Conservation (phyloP, 2,888 invertebrate species). For the Limnephilus auricula region DNA sequence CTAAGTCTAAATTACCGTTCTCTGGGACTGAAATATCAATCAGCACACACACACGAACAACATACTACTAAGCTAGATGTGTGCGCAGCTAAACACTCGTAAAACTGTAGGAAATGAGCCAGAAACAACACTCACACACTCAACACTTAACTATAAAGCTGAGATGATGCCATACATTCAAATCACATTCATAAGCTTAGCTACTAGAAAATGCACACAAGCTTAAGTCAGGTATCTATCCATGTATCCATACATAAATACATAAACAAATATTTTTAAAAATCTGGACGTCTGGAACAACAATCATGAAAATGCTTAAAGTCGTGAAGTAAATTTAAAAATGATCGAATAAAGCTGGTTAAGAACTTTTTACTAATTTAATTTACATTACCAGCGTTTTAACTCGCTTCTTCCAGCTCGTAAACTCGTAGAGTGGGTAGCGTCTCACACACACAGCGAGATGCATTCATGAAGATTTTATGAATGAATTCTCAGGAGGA, state of each 20-base stretch:
- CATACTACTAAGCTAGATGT: neutral
- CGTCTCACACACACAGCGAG: conserved; percentile 15
- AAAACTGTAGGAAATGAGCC: conserved; percentile 21
- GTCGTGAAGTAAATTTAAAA: neutral
- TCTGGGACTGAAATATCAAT: conserved; percentile 42
- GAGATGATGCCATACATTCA: conserved; percentile 30
- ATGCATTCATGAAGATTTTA: conserved; percentile 56
- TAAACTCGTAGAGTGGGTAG: neutral
- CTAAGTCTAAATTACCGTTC: conserved; percentile 28
- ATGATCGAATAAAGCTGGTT: neutral
- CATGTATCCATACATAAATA: neutral
- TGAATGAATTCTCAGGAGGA: conserved; percentile 51
- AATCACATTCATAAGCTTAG: conserved; percentile 37
- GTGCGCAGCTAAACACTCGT: conserved; percentile 10
- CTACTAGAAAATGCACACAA: conserved; percentile 8
- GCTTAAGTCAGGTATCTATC: neutral
- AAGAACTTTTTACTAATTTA: neutral
- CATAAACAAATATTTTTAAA: neutral
- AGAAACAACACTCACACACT: conserved; percentile 18
- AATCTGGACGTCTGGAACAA: neutral
- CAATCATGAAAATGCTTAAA: neutral
- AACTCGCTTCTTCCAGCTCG: neutral
- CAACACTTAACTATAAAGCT: conserved; percentile 4
- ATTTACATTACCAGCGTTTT: neutral
- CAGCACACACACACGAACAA: neutral